phyloP scores from a whole-genome alignment of 2,113 vertebrate genomes.

The Nyctibius bracteatus region DNA sequence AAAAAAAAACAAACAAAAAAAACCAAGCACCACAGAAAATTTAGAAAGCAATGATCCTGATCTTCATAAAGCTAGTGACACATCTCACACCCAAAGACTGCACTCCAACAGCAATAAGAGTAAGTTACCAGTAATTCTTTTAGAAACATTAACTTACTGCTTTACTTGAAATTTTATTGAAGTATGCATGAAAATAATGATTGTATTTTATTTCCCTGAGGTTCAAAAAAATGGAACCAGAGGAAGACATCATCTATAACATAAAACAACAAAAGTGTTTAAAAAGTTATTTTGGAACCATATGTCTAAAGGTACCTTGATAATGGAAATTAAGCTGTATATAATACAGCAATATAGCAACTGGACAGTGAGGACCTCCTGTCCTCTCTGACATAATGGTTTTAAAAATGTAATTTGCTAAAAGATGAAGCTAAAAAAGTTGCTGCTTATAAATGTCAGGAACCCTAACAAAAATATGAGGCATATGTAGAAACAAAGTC shows the following conservation, averaged over 20 bases:
- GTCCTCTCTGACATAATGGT: neutral
- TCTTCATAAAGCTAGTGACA: neutral
- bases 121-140: neutral
- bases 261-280: neutral
- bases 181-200: neutral
- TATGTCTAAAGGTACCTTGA: neutral
- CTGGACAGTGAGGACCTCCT: neutral
- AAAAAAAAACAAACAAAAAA: fast-evolving
- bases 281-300: neutral
- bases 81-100: neutral
- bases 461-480: neutral
- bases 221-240: neutral
- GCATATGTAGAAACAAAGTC: neutral
- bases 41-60: neutral
- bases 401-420: neutral
- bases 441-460: neutral
- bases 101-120: neutral
- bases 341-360: neutral
- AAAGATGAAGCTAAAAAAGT: neutral
- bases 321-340: neutral
- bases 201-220: neutral
- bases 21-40: neutral
- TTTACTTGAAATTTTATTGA: neutral
- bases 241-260: neutral
- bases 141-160: neutral